Evolutionary conservation across 2,888 invertebrate genomes (phyloP).

Genomic region (Leptopterna dolabrata): DNA sequence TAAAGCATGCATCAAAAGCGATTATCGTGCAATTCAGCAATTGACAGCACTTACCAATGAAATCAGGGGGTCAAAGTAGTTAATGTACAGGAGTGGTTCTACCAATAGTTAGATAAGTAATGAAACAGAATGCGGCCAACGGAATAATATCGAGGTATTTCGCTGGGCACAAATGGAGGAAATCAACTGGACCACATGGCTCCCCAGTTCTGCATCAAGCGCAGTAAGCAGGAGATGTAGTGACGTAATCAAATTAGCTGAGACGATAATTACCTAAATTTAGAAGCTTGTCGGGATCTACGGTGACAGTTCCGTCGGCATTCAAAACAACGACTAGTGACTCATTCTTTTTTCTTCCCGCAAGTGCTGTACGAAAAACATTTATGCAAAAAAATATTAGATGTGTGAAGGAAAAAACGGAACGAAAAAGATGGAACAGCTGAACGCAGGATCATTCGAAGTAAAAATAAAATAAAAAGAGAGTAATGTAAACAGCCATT

Average conservation of each 20-base stretch:
- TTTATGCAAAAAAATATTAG: neutral
- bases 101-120: neutral
- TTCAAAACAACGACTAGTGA: slow-evolving; percentile 86
- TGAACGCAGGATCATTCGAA: neutral
- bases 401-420: neutral
- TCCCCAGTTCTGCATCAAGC: neutral
- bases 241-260: neutral
- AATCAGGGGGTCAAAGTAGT: neutral
- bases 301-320: slow-evolving; percentile 85
- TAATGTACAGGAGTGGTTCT: neutral
- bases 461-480: too few species aligned
- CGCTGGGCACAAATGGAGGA: neutral
- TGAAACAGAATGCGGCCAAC: neutral
- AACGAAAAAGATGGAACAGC: neutral
- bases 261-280: slow-evolving; percentile 78
- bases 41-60: neutral
- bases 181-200: neutral
- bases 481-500: too few species aligned
- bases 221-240: neutral
- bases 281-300: slow-evolving; percentile 83
- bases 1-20: neutral
- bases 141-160: neutral
- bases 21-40: neutral
- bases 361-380: slow-evolving; percentile 44
- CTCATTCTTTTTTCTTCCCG: slow-evolving; percentile 68